Evolutionary conservation across 2,888 invertebrate genomes (phyloP), one percentile per base, ranked within the genome.

Genomic region (Clistopyga incitator): DNA sequence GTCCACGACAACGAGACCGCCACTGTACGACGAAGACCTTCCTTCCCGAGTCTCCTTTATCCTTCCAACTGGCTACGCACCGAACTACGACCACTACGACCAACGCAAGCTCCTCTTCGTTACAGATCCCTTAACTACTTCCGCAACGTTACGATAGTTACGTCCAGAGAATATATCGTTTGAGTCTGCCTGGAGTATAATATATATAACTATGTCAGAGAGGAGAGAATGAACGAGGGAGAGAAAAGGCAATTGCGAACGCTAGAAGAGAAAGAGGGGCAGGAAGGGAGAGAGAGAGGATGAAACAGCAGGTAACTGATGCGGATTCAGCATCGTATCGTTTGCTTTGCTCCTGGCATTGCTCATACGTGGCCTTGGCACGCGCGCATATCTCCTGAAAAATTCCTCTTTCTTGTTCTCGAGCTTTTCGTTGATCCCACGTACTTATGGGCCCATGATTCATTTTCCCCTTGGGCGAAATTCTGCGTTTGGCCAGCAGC

Each of bases 181-280:
- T 70, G 54, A 76, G 68, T 70, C 68, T 61, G 29, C 75, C 61
- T 15, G 25, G 42, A 38, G 38, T 38, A 38, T 8, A 8, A 38
- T 38, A 38, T 34, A 20, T 74, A 52, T 18, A 20, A 8, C 20
- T 10, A 29, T 29, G 59, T 4, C 15, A 59, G 13, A 13, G 15
- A 6, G 29, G 25, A 59, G 6, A 59, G 15, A 29, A 59, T 15
- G 56, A 70, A 70, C 61, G 70, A 70, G 80, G 68, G 64, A 64
- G 78, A 52, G 70, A 34, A 71, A 71, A 56, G 64, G 54, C 79
- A 86, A 86, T 85, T 80, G 83, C 80, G 78, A 76, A 59, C 65
- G 64, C 11, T 64, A 23, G 50, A 70, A 56, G 45, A 20, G 34
- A 25, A 18, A 13, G 18, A 59, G 23, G n/a, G n/a, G n/a, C n/a